Conservation (phyloP, 2,797 vertebrate species). For the Hypotaenidia okinawae region DNA sequence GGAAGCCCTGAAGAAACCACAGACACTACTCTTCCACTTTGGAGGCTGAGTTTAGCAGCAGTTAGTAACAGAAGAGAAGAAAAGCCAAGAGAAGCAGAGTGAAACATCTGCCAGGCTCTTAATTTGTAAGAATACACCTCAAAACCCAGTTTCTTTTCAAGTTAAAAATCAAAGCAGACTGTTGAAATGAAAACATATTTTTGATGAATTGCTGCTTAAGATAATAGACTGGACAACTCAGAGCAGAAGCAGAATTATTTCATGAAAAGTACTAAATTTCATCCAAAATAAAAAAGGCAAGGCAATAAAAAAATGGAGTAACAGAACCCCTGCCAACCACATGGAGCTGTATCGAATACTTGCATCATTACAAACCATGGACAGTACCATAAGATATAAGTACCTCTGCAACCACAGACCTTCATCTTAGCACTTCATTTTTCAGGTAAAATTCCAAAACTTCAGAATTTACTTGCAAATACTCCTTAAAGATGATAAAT, state of each 20-base stretch:
- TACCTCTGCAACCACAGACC: neutral
- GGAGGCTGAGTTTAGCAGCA: neutral
- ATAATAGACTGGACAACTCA: neutral
- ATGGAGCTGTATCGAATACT: neutral
- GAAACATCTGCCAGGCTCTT: neutral
- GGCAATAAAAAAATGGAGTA: neutral
- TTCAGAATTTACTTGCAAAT: neutral
- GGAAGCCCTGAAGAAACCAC: neutral
- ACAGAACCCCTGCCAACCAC: neutral
- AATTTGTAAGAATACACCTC: neutral
- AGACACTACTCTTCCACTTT: neutral
- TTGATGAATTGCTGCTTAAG: neutral
- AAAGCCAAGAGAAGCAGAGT: neutral
- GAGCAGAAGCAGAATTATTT: neutral
- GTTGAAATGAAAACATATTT: neutral
- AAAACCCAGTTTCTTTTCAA: neutral
- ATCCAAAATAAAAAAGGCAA: neutral
- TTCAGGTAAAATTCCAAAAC: neutral
- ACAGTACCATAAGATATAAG: neutral
- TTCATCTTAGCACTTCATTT: neutral
- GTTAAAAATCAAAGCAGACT: neutral
- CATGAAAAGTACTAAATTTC: neutral
- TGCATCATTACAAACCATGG: neutral
- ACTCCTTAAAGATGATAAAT: neutral
- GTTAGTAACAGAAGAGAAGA: neutral